A percentile compares a stretch with the other conserved stretches of the same genome.
These are phyloP conservation scores for Lophotis ruficrista DNA, from an alignment of 2,113 vertebrate species.

Conservation along the genomic window DNA sequence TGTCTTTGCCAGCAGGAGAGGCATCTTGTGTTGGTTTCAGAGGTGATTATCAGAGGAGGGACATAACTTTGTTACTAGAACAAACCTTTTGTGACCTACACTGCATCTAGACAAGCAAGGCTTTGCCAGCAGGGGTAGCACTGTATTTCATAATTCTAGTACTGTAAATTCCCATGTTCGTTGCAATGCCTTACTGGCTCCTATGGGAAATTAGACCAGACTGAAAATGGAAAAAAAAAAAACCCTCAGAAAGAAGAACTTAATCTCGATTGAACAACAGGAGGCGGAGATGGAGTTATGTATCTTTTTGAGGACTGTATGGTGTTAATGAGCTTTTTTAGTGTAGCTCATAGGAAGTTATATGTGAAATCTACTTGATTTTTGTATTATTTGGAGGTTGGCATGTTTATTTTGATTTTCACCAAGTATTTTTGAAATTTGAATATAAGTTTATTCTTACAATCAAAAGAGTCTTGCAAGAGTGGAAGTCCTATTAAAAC, in stretches of 20 bases:
- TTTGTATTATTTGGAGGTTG: neutral
- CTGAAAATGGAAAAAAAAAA: neutral
- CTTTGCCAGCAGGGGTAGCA: neutral
- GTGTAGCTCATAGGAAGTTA: neutral
- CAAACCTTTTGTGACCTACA: neutral
- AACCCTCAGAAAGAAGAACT: neutral
- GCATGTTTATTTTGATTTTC: neutral
- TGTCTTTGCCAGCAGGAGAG: neutral
- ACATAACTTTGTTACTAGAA: neutral
- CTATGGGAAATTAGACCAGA: neutral
- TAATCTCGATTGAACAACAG: neutral
- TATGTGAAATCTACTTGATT: neutral
- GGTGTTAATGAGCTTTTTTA: neutral
- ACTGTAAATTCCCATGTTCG: neutral
- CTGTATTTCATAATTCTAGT: neutral
- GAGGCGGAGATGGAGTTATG: neutral
- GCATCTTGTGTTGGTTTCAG: neutral
- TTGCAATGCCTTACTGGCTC: neutral
- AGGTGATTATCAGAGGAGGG: neutral
- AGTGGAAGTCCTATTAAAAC: neutral
- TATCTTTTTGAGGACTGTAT: neutral
- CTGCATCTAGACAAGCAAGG: neutral
- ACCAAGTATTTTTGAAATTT: neutral
- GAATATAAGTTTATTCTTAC: neutral
- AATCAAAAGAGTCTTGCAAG: neutral